Base-by-base conservation (phyloP, 2,113 vertebrate species). In the Ceratotherium simum region DNA sequence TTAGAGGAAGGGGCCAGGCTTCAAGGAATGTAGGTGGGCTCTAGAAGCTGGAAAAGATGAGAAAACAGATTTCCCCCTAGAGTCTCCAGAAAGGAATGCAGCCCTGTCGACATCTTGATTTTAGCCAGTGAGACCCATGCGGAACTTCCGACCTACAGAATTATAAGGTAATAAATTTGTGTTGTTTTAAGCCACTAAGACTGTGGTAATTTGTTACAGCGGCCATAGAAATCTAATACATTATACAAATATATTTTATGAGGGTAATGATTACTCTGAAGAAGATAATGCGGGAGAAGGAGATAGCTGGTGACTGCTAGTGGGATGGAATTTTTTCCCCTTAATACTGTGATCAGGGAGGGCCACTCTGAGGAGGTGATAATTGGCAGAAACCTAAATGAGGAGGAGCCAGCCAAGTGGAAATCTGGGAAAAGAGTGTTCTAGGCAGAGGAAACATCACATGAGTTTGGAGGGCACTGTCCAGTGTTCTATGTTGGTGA, bases 151-250 rank as follows among this genome's bases (percentile, higher is more conserved):
- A 95, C n/a, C 33, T 54, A 39, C 1, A 60, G 48, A 80, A 89
- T 18, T 42, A 0, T 95, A 60, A 64, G 78, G 27, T 62, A 80
- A 67, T 60, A 69, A 14, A 56, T 48, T 21, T 48, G 31, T 91
- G 18, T 75, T 84, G 67, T 93, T 82, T 95, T 82, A 75, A 95
- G 83, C 10, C 75, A 72, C 20, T 60, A 21, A 87, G 16, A 70
- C n/a, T 69, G n/a, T 81, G 51, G 25, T 46, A 72, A 90, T 73
- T 88, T 78, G 76, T 88, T n/a, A 75, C 6, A 91, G 67, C 6
- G 29, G 39, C 62, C 31, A 42, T 67, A 72, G 83, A 69, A 95
- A 85, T 39, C 3, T 25, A 85, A 67, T 72, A 72, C 8, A 10
- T 76, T 46, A 90, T 64, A 23, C 21, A 65, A 75, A 81, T 56